Evolutionary conservation across 2,113 vertebrate species (phyloP).

Genomic region (Etheostoma cragini): DNA sequence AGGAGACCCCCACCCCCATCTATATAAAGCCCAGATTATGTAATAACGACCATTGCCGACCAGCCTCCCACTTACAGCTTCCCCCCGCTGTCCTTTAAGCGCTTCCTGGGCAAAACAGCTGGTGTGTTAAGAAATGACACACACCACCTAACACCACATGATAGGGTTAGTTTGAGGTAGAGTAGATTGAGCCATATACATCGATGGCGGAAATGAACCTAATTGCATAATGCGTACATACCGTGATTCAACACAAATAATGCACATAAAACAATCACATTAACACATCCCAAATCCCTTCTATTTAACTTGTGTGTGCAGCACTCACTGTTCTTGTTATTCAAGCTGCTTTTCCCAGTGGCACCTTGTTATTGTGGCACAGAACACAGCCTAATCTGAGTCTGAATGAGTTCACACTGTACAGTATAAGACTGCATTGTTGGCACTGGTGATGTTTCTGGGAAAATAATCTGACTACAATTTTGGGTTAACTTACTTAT

Average conservation of each 20-base stretch:
- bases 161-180: not conserved
- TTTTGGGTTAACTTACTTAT: not conserved
- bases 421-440: conserved; percentile 40
- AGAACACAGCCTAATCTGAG: conserved; percentile 30
- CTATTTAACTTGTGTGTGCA: not conserved
- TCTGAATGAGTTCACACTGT: conserved; percentile 51
- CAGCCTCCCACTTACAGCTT: not conserved
- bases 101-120: conserved; percentile 18
- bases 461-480: conserved; percentile 14
- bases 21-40: conserved; percentile 62
- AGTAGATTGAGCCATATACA: too few relatives aligned
- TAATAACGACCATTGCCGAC: conserved; percentile 54
- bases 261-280: not conserved
- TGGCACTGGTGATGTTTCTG: conserved; percentile 18
- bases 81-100: conserved; percentile 10
- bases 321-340: conserved; percentile 42
- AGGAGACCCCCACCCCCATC: conserved; percentile 36
- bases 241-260: not conserved
- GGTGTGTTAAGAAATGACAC: conserved; percentile 18
- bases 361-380: conserved; percentile 36
- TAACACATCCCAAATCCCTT: not conserved
- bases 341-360: conserved; percentile 29
- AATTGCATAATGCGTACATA: not conserved
- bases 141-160: not conserved
- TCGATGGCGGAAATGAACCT: not conserved